Evolutionary conservation across 1,140 invertebrate genomes (phyloP), one percentile per base, ranked within the genome.

Genomic region (Hylaeus anthracinus): DNA sequence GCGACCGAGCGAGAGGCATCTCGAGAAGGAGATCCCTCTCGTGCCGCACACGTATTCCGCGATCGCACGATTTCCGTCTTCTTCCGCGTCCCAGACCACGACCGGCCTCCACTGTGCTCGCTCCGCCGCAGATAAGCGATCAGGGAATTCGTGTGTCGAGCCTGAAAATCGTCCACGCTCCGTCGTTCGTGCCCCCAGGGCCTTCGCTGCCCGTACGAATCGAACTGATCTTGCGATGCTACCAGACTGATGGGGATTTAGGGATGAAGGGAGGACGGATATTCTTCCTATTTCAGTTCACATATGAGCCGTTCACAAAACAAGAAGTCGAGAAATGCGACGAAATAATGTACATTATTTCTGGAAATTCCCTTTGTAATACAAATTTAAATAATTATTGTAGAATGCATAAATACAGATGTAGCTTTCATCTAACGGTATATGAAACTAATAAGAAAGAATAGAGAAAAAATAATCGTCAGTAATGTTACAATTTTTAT

Each of bases 11-110:
- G 81, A 79, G 74, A 43, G 65, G n/a, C n/a, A 6, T 12, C 69
- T 58, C 39, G 72, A n/a, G 48, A 63, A 51, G 61, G 14, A 84
- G 65, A 74, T 79, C 56, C 53, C 64, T 55, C 61, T 61, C 26
- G 55, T 48, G 26, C 51, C 58, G 69, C 64, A 45, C 79, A 80
- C 79, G 79, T 80, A 80, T 80, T 80, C 72, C 74, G 73, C 79
- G 79, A 77, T 72, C 64, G 58, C 67, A 79, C 65, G 69, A 73
- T 85, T 86, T 86, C 83, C 82, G 83, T 69, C 65, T 74, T 76
- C 81, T 82, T 86, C 58, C 72, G 55, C 72, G 75, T 82, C 67
- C 66, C 43, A 26, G 58, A 51, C 71, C 72, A 67, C 72, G 72
- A 73, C 64, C 48, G 45, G 55, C 79, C 72, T 71, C 60, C 67